A percentile compares a stretch with the other conserved stretches of the same genome.
Conservation (phyloP, 2,113 vertebrate genomes). For the Bufo gargarizans region DNA sequence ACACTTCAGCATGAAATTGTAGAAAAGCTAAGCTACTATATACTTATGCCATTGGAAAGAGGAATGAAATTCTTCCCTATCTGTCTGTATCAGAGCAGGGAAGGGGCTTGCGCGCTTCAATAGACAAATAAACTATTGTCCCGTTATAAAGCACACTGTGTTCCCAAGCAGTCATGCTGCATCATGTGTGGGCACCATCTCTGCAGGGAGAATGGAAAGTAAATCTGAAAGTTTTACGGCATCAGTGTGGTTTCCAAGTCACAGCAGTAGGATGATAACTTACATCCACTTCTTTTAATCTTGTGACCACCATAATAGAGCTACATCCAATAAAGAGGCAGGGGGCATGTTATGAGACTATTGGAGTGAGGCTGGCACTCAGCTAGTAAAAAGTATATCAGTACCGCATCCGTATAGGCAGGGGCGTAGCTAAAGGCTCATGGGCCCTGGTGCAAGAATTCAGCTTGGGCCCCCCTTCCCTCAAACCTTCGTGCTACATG, state of each 20-base stretch:
- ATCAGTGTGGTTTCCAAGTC: not conserved
- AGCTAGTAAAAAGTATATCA: too few relatives aligned
- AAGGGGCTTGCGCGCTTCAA: not conserved
- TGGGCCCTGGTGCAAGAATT: too few relatives aligned
- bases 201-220: not conserved
- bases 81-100: not conserved
- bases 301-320: not conserved
- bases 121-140: constrained; percentile 3
- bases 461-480: too few relatives aligned
- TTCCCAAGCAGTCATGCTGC: not conserved
- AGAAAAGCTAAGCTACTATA: not conserved
- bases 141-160: not conserved
- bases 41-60: not conserved
- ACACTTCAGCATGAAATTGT: not conserved
- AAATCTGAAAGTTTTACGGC: not conserved
- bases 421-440: too few relatives aligned
- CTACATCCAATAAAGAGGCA: not conserved
- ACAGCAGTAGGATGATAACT: not conserved
- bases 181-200: not conserved
- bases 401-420: too few relatives aligned
- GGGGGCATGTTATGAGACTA: too few relatives aligned
- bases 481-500: too few relatives aligned
- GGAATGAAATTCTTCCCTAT: not conserved
- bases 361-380: too few relatives aligned
- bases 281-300: not conserved